A percentile compares a stretch with the other conserved stretches of the same genome.
phyloP scores from a whole-genome alignment of 2,797 vertebrate genomes.

The Psittacula echo region DNA sequence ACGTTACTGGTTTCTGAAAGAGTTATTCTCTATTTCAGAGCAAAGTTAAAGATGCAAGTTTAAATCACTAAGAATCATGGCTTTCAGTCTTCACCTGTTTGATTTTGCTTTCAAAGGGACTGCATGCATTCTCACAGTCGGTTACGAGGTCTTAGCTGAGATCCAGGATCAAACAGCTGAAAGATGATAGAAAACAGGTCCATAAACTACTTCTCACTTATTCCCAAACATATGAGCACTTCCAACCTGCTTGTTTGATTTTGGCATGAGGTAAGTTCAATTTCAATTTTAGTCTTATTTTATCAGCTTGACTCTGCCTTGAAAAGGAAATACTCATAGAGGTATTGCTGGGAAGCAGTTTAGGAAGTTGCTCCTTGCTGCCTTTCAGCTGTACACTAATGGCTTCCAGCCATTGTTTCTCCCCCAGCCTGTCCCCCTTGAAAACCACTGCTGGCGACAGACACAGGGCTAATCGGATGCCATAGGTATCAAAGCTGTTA shows the following conservation, averaged over 20 bases:
- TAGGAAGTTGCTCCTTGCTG: slow-evolving; percentile 46
- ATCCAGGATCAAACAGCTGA: slow-evolving; percentile 46
- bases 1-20: background rate
- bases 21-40: slow-evolving; percentile 3
- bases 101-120: slow-evolving; percentile 52
- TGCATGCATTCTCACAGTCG: background rate
- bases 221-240: slow-evolving; percentile 10
- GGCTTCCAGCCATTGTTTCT: slow-evolving; percentile 39
- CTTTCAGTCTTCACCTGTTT: slow-evolving; percentile 46
- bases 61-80: background rate
- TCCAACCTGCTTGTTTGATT: slow-evolving; percentile 42
- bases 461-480: background rate
- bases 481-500: background rate
- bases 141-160: slow-evolving; percentile 17
- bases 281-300: slow-evolving; percentile 16
- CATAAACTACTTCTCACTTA: slow-evolving; percentile 33
- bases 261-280: slow-evolving; percentile 19
- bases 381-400: slow-evolving; percentile 51
- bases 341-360: slow-evolving; percentile 46
- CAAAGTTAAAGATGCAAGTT: background rate
- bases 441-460: background rate
- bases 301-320: slow-evolving; percentile 28
- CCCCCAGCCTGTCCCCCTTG: background rate
- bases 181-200: slow-evolving; percentile 52
- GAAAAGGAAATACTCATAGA: slow-evolving; percentile 42